Evolutionary conservation across 2,888 invertebrate genomes (phyloP), one percentile per base, ranked within the genome.

Genomic region (Dryobota labecula): DNA sequence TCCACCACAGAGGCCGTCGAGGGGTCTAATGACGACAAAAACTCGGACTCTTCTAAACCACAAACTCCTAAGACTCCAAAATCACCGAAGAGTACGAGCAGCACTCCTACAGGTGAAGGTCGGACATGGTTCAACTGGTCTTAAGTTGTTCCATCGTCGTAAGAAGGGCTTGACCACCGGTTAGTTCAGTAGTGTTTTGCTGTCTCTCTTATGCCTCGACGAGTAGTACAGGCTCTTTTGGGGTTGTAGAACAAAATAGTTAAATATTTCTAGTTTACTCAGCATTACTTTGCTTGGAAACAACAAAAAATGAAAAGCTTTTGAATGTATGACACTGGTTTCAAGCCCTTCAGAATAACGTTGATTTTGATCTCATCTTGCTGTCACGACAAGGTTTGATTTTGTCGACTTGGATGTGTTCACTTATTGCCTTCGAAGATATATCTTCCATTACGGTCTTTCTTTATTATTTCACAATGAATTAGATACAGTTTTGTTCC

Each of bases 51-150:
- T 33, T 90, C 93, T n/a, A 92, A 90, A 61, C 92, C 94, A 6
- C 84, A 86, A 78, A 91, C 92, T 27, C 93, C 92, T 3, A 89
- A 85, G 70, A 88, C 88, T 45, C 91, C 94, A 0, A 94, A 92
- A 78, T 87, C 93, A 0, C 90, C 92, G 0, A 91, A 90, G 71
- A 92, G 91, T 62, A 81, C 90, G 49, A 83, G 87, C 49, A 76
- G 90, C 78, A 91, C 95, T 53, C 94, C 94, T 1, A 92, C 95
- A 7, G 88, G 89, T 15, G 96, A 96, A 83, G 89, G 92, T 43
- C 94, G 94, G 81, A 96, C 96, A 0, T 97, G 96, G 96, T 96
- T 97, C 86, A 94, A 93, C 8, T 96, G 96, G 96, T 96, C 96
- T 73, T 96, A 94, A 93, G 36, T 66, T 43, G 33, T 54, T 27